Evolutionary conservation across 2,113 vertebrate genomes (phyloP).

Genomic region (Echinops telfairi): DNA sequence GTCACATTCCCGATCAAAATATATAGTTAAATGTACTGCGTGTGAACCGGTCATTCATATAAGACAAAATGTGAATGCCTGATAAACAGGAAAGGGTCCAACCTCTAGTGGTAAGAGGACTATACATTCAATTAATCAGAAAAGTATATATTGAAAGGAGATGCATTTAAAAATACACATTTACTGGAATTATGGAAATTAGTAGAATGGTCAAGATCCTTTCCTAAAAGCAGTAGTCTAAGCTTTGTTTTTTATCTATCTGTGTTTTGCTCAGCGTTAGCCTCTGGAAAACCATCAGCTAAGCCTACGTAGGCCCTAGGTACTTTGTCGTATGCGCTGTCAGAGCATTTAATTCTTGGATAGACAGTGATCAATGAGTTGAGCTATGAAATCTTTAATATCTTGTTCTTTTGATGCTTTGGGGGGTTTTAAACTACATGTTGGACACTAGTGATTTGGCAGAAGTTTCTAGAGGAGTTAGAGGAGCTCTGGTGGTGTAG

Average conservation of each 20-base stretch:
- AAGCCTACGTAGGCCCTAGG: not conserved
- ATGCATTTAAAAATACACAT: not conserved
- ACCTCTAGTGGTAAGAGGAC: not conserved
- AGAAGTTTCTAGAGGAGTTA: not conserved
- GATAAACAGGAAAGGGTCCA: not conserved
- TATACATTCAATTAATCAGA: not conserved
- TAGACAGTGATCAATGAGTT: not conserved
- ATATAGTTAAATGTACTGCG: not conserved
- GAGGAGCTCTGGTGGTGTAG: no score
- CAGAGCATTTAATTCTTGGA: not conserved
- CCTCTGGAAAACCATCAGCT: not conserved
- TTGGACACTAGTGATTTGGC: not conserved
- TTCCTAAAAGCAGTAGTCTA: not conserved
- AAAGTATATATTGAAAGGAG: not conserved
- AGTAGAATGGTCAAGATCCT: not conserved
- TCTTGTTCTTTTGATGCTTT: not conserved
- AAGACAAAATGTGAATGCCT: constrained; percentile 21
- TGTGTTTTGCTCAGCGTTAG: not conserved
- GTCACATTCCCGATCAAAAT: not conserved
- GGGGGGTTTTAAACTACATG: not conserved
- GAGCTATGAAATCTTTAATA: not conserved
- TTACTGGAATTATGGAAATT: not conserved
- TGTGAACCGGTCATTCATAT: not conserved
- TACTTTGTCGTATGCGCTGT: not conserved
- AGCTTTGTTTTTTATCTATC: not conserved